These are phyloP conservation scores for Crotalus helleri DNA, from an alignment of 2,113 vertebrate species.

Conservation along the genomic window DNA sequence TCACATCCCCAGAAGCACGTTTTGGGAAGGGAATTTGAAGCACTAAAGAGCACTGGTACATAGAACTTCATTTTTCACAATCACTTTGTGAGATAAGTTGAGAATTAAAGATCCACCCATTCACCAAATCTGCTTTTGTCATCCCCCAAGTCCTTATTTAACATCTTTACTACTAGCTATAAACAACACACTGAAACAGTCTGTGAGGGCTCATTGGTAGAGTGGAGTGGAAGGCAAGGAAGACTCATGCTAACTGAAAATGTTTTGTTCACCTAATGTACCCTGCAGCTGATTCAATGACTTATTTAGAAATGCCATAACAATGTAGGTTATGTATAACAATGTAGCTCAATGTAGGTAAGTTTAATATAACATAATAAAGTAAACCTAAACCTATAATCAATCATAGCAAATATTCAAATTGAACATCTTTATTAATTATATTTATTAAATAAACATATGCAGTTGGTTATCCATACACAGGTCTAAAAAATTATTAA, in stretches of 20 bases:
- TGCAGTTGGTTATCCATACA: background rate
- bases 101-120: background rate
- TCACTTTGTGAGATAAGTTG: background rate
- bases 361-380: background rate
- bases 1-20: background rate
- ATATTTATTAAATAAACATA: background rate
- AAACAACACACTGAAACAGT: background rate
- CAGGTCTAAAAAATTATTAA: background rate
- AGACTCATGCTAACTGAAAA: background rate
- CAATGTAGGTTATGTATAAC: background rate
- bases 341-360: background rate
- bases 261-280: background rate
- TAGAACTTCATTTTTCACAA: background rate
- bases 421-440: background rate
- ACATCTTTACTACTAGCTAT: background rate
- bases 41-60: background rate
- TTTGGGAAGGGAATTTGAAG: background rate
- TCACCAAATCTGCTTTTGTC: background rate
- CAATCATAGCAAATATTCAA: background rate
- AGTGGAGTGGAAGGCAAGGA: background rate
- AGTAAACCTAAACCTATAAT: background rate
- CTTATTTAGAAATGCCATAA: background rate
- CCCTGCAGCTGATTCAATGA: background rate
- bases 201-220: background rate
- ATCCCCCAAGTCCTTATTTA: background rate